Conservation (phyloP, 2,888 invertebrate genomes). For the Andrena fulva region DNA sequence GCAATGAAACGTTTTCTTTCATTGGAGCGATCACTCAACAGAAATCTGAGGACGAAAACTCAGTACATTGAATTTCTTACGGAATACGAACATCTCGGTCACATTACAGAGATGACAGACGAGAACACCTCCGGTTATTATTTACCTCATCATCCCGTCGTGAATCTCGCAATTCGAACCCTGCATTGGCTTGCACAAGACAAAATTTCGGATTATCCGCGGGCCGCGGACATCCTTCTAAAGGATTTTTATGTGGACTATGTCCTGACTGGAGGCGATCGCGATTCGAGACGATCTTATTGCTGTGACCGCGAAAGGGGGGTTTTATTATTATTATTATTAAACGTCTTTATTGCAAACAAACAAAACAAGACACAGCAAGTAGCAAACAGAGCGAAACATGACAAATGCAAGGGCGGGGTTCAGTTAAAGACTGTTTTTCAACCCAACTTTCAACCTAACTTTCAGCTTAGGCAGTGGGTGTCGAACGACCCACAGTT, state of each 20-base stretch:
- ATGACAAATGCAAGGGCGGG: too few species aligned
- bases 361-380: too few species aligned
- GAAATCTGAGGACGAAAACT: background rate
- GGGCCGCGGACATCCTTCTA: too few species aligned
- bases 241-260: too few species aligned
- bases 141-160: slow-evolving; percentile 14
- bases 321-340: too few species aligned
- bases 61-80: background rate
- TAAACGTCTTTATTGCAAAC: too few species aligned
- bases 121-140: background rate
- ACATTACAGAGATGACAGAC: background rate
- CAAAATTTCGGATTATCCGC: too few species aligned
- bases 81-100: background rate
- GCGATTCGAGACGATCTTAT: background rate
- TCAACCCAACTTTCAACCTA: too few species aligned
- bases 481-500: background rate
- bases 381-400: too few species aligned
- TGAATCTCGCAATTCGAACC: background rate
- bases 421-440: too few species aligned
- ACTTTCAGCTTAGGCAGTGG: background rate
- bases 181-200: too few species aligned
- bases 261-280: too few species aligned
- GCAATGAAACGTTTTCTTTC: slow-evolving; percentile 10
- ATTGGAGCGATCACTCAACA: background rate
- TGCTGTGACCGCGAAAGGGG: background rate